A percentile compares a stretch with the other conserved stretches of the same genome.
phyloP scores from a whole-genome alignment of 2,888 invertebrate species.

The Aplocera efformata region DNA sequence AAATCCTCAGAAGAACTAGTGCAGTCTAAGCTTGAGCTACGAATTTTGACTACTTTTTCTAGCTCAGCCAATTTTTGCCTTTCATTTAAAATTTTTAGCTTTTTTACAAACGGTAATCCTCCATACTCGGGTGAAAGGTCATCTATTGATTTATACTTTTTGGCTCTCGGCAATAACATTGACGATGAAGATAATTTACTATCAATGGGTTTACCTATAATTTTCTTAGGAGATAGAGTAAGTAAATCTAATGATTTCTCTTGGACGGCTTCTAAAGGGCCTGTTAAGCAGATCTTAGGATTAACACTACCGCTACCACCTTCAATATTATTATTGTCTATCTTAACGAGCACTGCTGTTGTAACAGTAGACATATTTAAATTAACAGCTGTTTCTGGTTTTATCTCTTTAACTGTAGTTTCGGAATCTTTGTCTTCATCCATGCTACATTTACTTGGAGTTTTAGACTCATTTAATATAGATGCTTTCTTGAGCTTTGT shows the following conservation, averaged over 20 bases:
- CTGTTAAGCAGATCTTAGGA: slow-evolving; percentile 64
- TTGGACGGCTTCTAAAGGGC: slow-evolving; percentile 70
- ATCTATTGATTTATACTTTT: slow-evolving; percentile 91
- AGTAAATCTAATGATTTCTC: slow-evolving; percentile 69
- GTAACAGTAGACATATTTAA: slow-evolving; percentile 61
- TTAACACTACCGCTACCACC: slow-evolving; percentile 57
- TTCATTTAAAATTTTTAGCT: slow-evolving; percentile 92
- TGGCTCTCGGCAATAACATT: slow-evolving; percentile 68
- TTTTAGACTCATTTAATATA: slow-evolving; percentile 77
- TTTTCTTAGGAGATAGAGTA: slow-evolving; percentile 64
- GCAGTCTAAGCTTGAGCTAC: slow-evolving; percentile 90
- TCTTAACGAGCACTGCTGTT: slow-evolving; percentile 71
- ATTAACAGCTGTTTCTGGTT: slow-evolving; percentile 51
- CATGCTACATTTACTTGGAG: slow-evolving; percentile 56
- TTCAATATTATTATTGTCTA: slow-evolving; percentile 73
- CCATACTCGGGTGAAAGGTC: slow-evolving; percentile 93
- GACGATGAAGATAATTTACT: slow-evolving; percentile 42
- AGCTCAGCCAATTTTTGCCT: slow-evolving; percentile 91
- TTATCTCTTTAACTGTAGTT: slow-evolving; percentile 39
- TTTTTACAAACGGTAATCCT: slow-evolving; percentile 92
- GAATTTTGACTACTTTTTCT: slow-evolving; percentile 86
- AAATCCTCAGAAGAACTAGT: slow-evolving; percentile 82
- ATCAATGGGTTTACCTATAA: slow-evolving; percentile 44
- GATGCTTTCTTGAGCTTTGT: slow-evolving; percentile 88
- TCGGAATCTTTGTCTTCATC: slow-evolving; percentile 57